These are phyloP conservation scores for Camponotus fellah DNA, from an alignment of 2,888 invertebrate genomes.

Conservation along the genomic window DNA sequence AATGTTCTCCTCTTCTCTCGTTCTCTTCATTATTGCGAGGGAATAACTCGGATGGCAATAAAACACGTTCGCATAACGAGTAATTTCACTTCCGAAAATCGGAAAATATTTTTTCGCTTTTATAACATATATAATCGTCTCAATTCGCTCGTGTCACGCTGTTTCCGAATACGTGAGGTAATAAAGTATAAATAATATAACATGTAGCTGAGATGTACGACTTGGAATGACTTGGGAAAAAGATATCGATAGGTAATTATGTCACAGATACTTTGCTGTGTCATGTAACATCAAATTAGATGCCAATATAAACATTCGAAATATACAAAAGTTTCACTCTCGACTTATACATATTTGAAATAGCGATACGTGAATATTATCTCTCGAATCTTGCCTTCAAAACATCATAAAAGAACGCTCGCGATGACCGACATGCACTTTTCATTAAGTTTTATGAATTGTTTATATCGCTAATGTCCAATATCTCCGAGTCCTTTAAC, in stretches of 20 bases:
- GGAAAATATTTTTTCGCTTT: neutral
- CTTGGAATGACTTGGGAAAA: neutral
- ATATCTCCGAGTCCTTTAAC: slow-evolving; percentile 3
- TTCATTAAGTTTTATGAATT: slow-evolving; percentile 30
- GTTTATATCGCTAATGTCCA: slow-evolving; percentile 21
- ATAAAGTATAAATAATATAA: neutral
- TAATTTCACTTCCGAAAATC: slow-evolving; percentile 9
- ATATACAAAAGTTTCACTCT: neutral
- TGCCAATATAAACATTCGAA: neutral
- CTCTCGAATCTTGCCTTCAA: slow-evolving; percentile 2
- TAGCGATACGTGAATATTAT: neutral
- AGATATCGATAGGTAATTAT: neutral
- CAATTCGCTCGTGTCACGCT: neutral
- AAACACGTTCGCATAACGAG: neutral
- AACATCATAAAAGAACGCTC: neutral
- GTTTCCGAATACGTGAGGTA: neutral
- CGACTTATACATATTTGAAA: neutral
- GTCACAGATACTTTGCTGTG: neutral
- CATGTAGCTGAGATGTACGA: neutral
- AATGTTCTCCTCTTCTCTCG: slow-evolving; percentile 16
- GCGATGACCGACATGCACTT: slow-evolving; percentile 20
- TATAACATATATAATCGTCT: neutral
- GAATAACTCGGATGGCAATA: slow-evolving; percentile 23
- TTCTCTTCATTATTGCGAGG: slow-evolving; percentile 12
- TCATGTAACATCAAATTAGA: slow-evolving; percentile 1